Conservation (phyloP, 2,888 invertebrate genomes). For the Sphaerophoria taeniata region DNA sequence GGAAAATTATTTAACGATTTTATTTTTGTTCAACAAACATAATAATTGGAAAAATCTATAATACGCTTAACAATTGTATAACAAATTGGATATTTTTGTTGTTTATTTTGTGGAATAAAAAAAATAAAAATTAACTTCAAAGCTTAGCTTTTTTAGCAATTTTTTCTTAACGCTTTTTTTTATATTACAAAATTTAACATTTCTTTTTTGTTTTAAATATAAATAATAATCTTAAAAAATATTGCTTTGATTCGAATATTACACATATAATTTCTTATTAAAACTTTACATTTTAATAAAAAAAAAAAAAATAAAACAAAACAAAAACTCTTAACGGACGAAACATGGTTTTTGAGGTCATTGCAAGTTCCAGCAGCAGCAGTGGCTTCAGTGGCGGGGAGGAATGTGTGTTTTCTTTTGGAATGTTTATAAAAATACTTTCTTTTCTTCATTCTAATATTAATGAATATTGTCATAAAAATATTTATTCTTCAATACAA, state of each 20-base stretch:
- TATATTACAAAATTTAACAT: slow-evolving; percentile 58
- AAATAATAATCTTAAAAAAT: slow-evolving; percentile 69
- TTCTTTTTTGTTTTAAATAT: slow-evolving; percentile 61
- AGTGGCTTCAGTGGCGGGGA: slow-evolving; percentile 69
- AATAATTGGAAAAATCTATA: slow-evolving; percentile 45
- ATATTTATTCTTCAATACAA: slow-evolving; percentile 53
- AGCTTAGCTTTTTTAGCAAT: slow-evolving; percentile 66
- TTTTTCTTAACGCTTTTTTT: slow-evolving; percentile 45
- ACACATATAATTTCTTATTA: slow-evolving; percentile 45
- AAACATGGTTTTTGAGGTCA: slow-evolving; percentile 73
- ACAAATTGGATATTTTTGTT: slow-evolving; percentile 63
- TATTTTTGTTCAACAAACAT: slow-evolving; percentile 56
- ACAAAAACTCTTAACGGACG: slow-evolving; percentile 67
- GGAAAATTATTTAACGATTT: slow-evolving; percentile 49
- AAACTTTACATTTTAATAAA: slow-evolving; percentile 56
- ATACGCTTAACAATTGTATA: slow-evolving; percentile 65
- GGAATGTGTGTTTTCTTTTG: slow-evolving; percentile 69
- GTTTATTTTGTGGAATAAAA: neutral
- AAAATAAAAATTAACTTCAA: slow-evolving; percentile 53
- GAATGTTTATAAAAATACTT: slow-evolving; percentile 70
- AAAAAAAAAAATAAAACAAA: slow-evolving; percentile 38
- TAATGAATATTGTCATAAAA: slow-evolving; percentile 72
- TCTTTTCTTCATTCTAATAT: slow-evolving; percentile 40
- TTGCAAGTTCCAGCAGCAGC: slow-evolving; percentile 71
- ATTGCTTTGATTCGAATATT: slow-evolving; percentile 71